A percentile compares a stretch with the other conserved stretches of the same genome.
These are phyloP conservation scores for Myxocyprinus asiaticus DNA, from an alignment of 2,113 vertebrate genomes.

Conservation along the genomic window DNA sequence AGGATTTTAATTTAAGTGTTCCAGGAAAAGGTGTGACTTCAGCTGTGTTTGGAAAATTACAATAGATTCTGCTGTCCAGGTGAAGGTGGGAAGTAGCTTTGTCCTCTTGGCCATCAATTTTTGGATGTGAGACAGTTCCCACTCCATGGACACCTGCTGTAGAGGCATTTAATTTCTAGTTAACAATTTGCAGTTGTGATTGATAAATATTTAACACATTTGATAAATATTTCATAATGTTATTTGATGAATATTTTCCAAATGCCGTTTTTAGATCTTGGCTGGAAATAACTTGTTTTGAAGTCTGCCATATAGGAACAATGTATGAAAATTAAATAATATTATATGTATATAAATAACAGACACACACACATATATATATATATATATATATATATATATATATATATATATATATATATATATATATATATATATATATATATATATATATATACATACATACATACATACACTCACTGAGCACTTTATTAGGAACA, in stretches of 20 bases:
- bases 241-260: constrained; percentile 3
- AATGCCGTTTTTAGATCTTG: background rate
- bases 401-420: no score
- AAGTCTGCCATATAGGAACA: background rate
- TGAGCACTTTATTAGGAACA: no score
- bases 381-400: no score
- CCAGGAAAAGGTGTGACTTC: background rate
- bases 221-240: background rate
- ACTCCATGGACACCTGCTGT: background rate
- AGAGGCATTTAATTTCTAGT: constrained; percentile 12
- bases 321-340: no score
- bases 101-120: background rate
- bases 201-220: constrained; percentile 18
- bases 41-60: background rate
- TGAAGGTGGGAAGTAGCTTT: background rate
- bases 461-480: no score
- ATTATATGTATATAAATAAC: no score
- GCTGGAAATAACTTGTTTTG: constrained; percentile 20
- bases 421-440: no score
- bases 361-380: no score
- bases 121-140: background rate
- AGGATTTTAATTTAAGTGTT: background rate
- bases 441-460: no score
- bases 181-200: background rate
- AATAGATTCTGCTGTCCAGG: background rate